These are phyloP conservation scores for Pristionchus fissidentatus DNA, from an alignment of 2,888 invertebrate genomes.

Conservation along the genomic window DNA sequence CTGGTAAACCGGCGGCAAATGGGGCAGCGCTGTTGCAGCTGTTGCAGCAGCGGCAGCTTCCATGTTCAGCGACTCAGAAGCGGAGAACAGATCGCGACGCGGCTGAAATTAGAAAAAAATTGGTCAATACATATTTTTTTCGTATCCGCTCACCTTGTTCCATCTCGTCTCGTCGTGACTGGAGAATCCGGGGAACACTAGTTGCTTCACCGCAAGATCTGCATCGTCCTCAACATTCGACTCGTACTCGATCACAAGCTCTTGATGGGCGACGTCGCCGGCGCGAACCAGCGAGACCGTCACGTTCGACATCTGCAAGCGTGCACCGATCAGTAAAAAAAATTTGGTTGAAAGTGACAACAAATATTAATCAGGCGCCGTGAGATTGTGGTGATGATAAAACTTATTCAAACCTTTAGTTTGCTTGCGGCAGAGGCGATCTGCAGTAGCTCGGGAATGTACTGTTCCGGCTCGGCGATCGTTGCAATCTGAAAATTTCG, in stretches of 20 bases:
- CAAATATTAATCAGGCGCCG: neutral
- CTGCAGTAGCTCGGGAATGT: conserved; percentile 63
- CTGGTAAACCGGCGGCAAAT: neutral
- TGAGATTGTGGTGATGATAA: neutral
- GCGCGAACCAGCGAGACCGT: conserved; percentile 62
- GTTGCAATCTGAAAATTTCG: conserved; percentile 54
- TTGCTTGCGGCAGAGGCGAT: conserved; percentile 67
- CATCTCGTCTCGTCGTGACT: conserved; percentile 35
- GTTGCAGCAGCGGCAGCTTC: neutral
- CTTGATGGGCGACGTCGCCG: conserved; percentile 64
- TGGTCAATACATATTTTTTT: neutral
- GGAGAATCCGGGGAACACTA: conserved; percentile 45
- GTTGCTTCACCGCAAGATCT: conserved; percentile 46
- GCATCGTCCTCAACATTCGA: conserved; percentile 57
- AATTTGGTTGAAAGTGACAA: neutral
- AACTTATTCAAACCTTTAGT: conserved; percentile 53
- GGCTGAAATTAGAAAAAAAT: conserved; percentile 9
- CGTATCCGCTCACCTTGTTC: conserved; percentile 35
- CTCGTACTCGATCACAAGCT: conserved; percentile 66
- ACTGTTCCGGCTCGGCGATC: conserved; percentile 61
- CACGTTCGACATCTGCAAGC: conserved; percentile 55
- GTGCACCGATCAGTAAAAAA: neutral
- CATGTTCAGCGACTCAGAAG: conserved; percentile 12
- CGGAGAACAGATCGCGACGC: conserved; percentile 38
- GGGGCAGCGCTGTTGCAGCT: neutral